Evolutionary conservation across 2,113 vertebrate species (phyloP).

Genomic region (Erinaceus europaeus): DNA sequence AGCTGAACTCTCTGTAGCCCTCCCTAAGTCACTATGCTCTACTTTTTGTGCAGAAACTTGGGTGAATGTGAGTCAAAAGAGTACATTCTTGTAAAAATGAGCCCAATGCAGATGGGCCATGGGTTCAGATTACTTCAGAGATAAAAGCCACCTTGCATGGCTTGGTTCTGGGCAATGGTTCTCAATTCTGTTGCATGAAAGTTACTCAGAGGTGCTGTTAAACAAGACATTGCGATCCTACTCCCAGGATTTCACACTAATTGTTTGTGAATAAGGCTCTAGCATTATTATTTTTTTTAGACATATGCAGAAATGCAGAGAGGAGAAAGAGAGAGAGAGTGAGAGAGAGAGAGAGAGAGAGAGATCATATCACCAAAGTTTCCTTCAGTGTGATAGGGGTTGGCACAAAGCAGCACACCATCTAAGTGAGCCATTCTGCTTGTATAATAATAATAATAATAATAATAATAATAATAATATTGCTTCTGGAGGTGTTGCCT

Average conservation of each 20-base stretch:
- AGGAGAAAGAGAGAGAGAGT: no score
- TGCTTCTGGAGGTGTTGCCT: no score
- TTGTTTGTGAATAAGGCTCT: background rate
- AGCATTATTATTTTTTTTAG: background rate
- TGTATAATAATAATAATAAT: no score
- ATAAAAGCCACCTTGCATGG: background rate
- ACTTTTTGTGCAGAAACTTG: background rate
- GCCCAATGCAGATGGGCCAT: background rate
- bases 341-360: no score
- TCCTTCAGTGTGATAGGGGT: no score
- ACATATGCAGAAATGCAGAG: no score
- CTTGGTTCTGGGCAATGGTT: background rate
- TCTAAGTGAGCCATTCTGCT: no score
- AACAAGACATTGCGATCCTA: fast-evolving
- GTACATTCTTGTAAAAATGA: background rate
- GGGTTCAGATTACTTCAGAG: background rate
- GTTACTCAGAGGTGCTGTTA: background rate
- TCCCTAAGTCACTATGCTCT: background rate
- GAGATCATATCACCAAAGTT: no score
- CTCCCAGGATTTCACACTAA: background rate
- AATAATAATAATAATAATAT: no score
- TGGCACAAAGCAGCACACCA: no score
- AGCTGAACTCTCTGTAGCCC: background rate
- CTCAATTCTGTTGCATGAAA: fast-evolving
- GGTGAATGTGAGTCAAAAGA: background rate